Evolutionary conservation across 2,113 vertebrate genomes (phyloP), one percentile per base, ranked within the genome.

Genomic region (Siphamia tubifer): DNA sequence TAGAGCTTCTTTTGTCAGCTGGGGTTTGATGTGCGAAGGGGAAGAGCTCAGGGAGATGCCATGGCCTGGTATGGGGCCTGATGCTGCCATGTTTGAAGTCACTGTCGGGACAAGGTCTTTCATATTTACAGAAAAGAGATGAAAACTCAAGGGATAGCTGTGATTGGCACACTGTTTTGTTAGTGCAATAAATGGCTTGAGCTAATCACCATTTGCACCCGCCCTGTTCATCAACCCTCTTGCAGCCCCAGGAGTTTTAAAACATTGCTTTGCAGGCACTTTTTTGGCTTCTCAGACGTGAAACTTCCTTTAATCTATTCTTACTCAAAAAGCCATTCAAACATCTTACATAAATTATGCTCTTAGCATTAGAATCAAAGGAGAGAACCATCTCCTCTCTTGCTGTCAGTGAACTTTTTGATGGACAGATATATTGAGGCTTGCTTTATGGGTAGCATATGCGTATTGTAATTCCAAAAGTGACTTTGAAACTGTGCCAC

Each of bases 331-430:
- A 87, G 83, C 76, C 87, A 90, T 91, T 93, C 88, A 92, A 90
- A 90, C 82, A 84, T 91, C 88, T 91, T 93, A 91, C 90, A 92
- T 93, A 92, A 92, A 91, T 92, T 92, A 91, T 93, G 92, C 91
- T 91, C 86, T 93, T 87, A 91, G 92, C 88, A 91, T 93, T 92
- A 92, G 81, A 92, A 92, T 93, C 90, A 92, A 93, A 91, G 87
- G 74, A 74, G 7, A 69, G 77, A 54, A 42, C 77, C 66, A 83
- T 81, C 64, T 76, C 68, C 79, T 79, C 82, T 87, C 83, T 60
- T 60, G 83, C 87, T 71, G 68, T 80, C 71, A 85, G 79, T 79
- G 82, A 88, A 81, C 80, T 78, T 85, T n/a, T 84, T 91, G 91
- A 93, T 90, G 68, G 88, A 83, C 82, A 81, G 82, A 90, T 78